A percentile compares a stretch with the other conserved stretches of the same genome.
phyloP scores from a whole-genome alignment of 2,888 invertebrate species.

The Gastrophysa polygoni region DNA sequence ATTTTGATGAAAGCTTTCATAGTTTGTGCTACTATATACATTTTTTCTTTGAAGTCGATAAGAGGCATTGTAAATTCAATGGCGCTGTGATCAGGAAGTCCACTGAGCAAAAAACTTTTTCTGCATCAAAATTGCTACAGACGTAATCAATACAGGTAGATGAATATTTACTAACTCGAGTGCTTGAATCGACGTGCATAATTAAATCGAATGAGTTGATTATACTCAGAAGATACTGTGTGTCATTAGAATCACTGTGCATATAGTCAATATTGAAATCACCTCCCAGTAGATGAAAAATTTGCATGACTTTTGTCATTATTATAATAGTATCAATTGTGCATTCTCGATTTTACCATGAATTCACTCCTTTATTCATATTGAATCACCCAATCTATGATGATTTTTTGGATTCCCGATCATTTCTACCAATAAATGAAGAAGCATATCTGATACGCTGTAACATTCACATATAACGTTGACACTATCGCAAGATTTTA shows the following conservation, averaged over 20 bases:
- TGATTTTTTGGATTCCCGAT: slow-evolving; percentile 55
- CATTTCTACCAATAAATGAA: slow-evolving; percentile 54
- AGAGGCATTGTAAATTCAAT: background rate
- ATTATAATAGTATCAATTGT: too few relatives aligned
- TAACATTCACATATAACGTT: too few relatives aligned
- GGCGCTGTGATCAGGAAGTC: background rate
- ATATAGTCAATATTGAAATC: background rate
- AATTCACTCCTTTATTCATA: too few relatives aligned
- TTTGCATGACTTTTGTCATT: too few relatives aligned
- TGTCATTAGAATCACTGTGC: background rate
- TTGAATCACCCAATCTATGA: slow-evolving; percentile 33
- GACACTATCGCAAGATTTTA: slow-evolving; percentile 8
- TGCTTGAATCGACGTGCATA: background rate
- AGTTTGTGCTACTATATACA: background rate
- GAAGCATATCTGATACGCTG: slow-evolving; percentile 44
- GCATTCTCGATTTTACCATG: too few relatives aligned
- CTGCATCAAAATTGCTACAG: background rate
- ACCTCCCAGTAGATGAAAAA: background rate
- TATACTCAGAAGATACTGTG: background rate
- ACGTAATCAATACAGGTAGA: background rate
- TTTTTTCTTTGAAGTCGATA: background rate
- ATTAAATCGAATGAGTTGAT: background rate
- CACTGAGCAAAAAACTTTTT: background rate
- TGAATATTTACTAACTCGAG: background rate
- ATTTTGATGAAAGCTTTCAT: background rate